These are phyloP conservation scores for Tholera decimalis DNA, from an alignment of 2,888 invertebrate species.

Conservation along the genomic window DNA sequence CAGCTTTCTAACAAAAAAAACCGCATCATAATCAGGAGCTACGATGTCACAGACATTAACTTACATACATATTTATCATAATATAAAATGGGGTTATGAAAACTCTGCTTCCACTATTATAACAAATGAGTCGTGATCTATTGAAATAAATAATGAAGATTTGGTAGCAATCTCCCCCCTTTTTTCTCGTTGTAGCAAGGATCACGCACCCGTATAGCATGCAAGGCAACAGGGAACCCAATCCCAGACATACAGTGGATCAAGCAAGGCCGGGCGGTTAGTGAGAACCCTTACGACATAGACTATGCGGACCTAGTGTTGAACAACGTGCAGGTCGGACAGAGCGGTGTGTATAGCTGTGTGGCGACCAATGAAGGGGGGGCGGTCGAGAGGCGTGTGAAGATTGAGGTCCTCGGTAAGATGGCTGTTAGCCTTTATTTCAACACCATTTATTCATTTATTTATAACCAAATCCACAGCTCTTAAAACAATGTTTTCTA, in stretches of 20 bases:
- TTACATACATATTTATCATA: too few relatives aligned
- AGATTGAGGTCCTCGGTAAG: conserved; percentile 29
- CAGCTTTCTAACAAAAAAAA: too few relatives aligned
- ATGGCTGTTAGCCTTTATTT: not conserved
- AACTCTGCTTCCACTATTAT: too few relatives aligned
- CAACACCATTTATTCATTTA: too few relatives aligned
- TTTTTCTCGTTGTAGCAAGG: conserved; percentile 77
- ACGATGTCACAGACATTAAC: too few relatives aligned
- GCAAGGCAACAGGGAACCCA: conserved; percentile 92
- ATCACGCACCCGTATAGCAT: conserved; percentile 80
- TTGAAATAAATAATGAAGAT: too few relatives aligned
- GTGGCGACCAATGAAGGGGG: conserved; percentile 91
- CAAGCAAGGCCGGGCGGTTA: conserved; percentile 79
- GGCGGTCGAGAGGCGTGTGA: conserved; percentile 32
- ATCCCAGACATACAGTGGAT: conserved; percentile 92
- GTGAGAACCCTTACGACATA: conserved; percentile 71
- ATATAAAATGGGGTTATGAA: too few relatives aligned
- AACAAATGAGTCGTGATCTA: too few relatives aligned
- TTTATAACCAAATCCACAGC: too few relatives aligned
- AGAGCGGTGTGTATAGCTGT: conserved; percentile 91
- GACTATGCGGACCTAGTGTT: conserved; percentile 80
- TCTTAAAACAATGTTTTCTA: too few relatives aligned
- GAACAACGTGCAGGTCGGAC: conserved; percentile 67
- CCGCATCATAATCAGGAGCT: too few relatives aligned
- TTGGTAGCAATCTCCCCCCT: too few relatives aligned